Evolutionary conservation across 2,113 vertebrate genomes (phyloP).

Genomic region (Danio rerio): DNA sequence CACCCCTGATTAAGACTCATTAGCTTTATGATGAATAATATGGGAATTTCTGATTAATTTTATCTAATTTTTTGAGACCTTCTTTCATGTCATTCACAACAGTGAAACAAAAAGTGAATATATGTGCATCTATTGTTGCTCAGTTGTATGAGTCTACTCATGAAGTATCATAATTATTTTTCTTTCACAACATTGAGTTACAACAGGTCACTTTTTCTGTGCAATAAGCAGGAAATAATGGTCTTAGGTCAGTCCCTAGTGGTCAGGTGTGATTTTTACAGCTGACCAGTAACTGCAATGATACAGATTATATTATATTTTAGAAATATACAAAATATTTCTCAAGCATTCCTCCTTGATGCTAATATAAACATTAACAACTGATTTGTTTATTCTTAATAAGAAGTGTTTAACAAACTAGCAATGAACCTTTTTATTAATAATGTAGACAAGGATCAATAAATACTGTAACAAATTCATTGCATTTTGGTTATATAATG

Average conservation of each 20-base stretch:
- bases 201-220: neutral
- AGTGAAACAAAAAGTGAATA: neutral
- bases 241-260: constrained; percentile 77
- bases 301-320: neutral
- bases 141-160: too few species aligned
- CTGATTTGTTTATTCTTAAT: too few species aligned
- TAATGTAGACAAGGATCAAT: too few species aligned
- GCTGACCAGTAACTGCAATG: constrained; percentile 26
- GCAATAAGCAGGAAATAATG: constrained; percentile 27
- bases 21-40: neutral
- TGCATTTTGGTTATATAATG: too few species aligned
- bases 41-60: neutral
- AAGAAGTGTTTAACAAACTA: too few species aligned
- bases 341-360: too few species aligned
- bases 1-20: neutral
- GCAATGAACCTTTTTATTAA: too few species aligned
- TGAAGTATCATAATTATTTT: too few species aligned
- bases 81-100: neutral
- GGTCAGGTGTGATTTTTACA: constrained; percentile 67
- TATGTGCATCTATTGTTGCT: neutral
- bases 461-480: too few species aligned
- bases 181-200: neutral
- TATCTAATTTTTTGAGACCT: neutral
- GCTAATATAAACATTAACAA: too few species aligned
- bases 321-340: too few species aligned